Evolutionary conservation across 2,888 invertebrate species (phyloP).

Genomic region (Chrysopilus asiliformis): DNA sequence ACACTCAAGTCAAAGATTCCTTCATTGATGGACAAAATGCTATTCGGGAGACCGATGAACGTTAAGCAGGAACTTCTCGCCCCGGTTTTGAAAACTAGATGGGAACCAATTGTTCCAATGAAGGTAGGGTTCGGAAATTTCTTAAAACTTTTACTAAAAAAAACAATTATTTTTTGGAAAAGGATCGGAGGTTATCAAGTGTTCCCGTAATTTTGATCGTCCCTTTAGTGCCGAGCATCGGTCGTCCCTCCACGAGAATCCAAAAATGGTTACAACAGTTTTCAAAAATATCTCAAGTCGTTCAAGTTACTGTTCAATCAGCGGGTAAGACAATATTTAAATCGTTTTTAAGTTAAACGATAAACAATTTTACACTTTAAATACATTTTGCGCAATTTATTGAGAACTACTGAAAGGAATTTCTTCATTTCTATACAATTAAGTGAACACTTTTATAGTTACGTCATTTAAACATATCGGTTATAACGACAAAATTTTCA

Average conservation of each 20-base stretch:
- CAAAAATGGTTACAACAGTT: slow-evolving; percentile 58
- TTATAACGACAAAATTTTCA: too few relatives aligned
- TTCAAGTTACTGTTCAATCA: slow-evolving; percentile 30
- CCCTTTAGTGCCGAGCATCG: slow-evolving; percentile 41
- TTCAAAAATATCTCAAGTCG: slow-evolving; percentile 52
- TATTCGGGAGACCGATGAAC: slow-evolving; percentile 42
- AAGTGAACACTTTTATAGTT: too few relatives aligned
- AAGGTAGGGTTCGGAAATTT: slow-evolving; percentile 36
- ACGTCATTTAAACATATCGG: too few relatives aligned
- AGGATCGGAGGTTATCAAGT: slow-evolving; percentile 50
- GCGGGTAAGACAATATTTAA: neutral
- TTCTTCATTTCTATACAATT: too few relatives aligned
- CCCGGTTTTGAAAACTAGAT: slow-evolving; percentile 44
- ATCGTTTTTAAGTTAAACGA: neutral
- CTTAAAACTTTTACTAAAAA: neutral
- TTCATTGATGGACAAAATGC: slow-evolving; percentile 57
- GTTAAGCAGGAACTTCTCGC: slow-evolving; percentile 49
- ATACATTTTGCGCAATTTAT: neutral
- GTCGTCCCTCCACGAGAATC: slow-evolving; percentile 39
- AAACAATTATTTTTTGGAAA: slow-evolving; percentile 17
- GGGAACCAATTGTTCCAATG: slow-evolving; percentile 58
- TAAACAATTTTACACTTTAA: neutral
- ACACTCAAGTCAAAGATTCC: slow-evolving; percentile 56
- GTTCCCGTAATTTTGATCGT: slow-evolving; percentile 52
- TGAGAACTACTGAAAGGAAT: slow-evolving; percentile 3